Evolutionary conservation across 2,113 vertebrate species (phyloP).

Genomic region (Dryoscopus gambensis): DNA sequence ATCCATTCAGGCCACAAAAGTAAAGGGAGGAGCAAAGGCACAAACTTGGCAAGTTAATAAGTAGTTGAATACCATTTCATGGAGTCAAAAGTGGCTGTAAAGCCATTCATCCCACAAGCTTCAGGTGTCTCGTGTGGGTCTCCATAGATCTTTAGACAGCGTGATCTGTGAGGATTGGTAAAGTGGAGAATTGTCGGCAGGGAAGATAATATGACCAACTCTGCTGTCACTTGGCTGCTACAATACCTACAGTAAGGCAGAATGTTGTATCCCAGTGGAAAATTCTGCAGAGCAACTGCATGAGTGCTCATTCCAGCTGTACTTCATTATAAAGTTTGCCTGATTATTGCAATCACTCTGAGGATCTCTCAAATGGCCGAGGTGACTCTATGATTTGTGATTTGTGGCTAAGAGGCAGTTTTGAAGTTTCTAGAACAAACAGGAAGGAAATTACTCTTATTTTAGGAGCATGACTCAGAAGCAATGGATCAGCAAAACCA

Average conservation of each 20-base stretch:
- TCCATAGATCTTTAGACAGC: background rate
- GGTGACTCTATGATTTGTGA: conserved; percentile 19
- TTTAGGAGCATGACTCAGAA: conserved; percentile 48
- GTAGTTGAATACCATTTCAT: background rate
- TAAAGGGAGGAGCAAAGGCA: background rate
- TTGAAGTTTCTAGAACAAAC: conserved; percentile 31
- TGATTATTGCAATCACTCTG: conserved; percentile 40
- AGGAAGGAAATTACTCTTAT: conserved; percentile 38
- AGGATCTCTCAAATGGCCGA: conserved; percentile 15
- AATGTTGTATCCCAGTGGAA: background rate
- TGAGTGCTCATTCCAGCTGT: conserved; percentile 7
- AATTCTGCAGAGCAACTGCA: background rate
- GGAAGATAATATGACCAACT: background rate
- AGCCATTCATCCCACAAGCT: background rate
- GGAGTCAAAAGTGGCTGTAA: accelerated
- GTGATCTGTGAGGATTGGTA: background rate
- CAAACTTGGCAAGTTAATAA: background rate
- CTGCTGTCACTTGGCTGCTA: background rate
- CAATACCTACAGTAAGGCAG: background rate
- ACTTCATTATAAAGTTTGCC: conserved; percentile 20
- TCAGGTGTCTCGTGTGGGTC: accelerated
- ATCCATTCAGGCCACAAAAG: background rate
- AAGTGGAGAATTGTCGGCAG: background rate
- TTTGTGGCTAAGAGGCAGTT: conserved; percentile 37
- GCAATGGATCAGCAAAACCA: conserved; percentile 8